These are phyloP conservation scores for Pocota personata DNA, from an alignment of 2,888 invertebrate genomes.

Conservation along the genomic window DNA sequence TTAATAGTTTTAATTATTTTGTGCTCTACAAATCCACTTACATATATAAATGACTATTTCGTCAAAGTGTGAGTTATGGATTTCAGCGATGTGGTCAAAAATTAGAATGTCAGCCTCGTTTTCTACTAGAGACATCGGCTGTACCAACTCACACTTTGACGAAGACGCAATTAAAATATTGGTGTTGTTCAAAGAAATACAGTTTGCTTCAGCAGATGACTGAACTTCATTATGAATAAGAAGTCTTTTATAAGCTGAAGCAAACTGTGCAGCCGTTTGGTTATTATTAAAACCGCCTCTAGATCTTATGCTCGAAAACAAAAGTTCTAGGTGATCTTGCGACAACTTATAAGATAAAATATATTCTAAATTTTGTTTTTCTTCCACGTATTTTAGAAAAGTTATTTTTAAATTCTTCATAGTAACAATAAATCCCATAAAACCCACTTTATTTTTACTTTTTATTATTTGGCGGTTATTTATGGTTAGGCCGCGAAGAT, in stretches of 20 bases:
- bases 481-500: neutral
- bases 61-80: neutral
- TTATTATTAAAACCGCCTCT: constrained; percentile 15
- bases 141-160: neutral
- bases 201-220: constrained; percentile 13
- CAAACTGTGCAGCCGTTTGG: neutral
- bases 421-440: neutral
- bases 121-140: neutral
- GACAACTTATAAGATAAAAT: neutral
- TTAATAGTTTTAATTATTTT: no score
- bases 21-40: no score
- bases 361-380: neutral
- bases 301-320: neutral
- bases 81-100: neutral
- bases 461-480: neutral
- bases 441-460: neutral
- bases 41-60: no score
- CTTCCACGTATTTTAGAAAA: neutral
- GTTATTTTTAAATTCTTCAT: neutral
- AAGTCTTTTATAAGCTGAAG: constrained; percentile 17
- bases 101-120: neutral
- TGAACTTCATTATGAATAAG: constrained; percentile 2
- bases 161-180: neutral
- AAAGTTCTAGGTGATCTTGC: neutral
- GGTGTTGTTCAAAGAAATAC: neutral